Evolutionary conservation across 2,797 vertebrate genomes (phyloP).

Genomic region (Staurois parvus): DNA sequence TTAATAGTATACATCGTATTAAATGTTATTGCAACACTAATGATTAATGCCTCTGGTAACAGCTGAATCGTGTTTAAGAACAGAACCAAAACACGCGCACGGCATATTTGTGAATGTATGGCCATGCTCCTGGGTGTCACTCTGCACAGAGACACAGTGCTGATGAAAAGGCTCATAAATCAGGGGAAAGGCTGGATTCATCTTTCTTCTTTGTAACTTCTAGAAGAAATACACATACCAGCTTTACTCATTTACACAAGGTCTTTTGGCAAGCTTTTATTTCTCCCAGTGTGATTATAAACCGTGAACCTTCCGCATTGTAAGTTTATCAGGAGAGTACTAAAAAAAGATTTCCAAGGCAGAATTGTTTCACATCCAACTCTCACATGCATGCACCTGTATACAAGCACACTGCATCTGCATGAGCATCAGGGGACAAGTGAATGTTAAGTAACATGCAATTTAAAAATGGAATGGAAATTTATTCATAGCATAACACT

Average conservation of each 20-base stretch:
- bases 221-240: constrained; percentile 46
- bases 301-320: constrained; percentile 38
- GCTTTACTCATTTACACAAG: constrained; percentile 48
- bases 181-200: constrained; percentile 36
- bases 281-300: constrained; percentile 58
- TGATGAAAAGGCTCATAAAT: constrained; percentile 56
- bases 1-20: background rate
- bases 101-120: constrained; percentile 29
- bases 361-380: constrained; percentile 19
- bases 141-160: constrained; percentile 17
- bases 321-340: constrained; percentile 38
- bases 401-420: constrained; percentile 3
- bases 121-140: constrained; percentile 35
- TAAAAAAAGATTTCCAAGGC: constrained; percentile 18
- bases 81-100: background rate
- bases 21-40: background rate
- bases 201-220: constrained; percentile 46
- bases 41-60: background rate
- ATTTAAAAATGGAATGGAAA: constrained; percentile 8
- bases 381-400: constrained; percentile 1
- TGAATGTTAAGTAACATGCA: background rate
- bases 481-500: constrained; percentile 12
- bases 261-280: constrained; percentile 43
- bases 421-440: constrained; percentile 1
- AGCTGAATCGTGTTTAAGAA: background rate